Conservation (phyloP, 1,140 invertebrate species). For the Neelides sp. region DNA sequence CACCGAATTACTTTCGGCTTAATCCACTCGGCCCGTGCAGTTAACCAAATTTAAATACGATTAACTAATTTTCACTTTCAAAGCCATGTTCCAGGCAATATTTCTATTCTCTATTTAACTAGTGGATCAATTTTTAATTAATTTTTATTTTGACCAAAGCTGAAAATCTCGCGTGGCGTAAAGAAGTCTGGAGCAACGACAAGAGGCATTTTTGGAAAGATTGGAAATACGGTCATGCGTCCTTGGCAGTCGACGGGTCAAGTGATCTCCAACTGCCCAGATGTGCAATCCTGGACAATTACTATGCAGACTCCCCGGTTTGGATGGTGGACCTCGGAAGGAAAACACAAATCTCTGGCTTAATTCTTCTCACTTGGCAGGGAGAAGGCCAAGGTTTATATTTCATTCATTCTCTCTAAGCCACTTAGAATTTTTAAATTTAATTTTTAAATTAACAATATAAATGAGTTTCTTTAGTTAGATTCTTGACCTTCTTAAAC, state of each 20-base stretch:
- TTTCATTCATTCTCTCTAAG: not conserved
- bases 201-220: conserved; percentile 41
- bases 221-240: conserved; percentile 37
- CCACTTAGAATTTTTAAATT: no score
- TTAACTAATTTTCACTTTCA: not conserved
- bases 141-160: conserved; percentile 33
- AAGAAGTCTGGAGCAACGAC: conserved; percentile 45
- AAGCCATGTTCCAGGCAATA: not conserved
- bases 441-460: not conserved
- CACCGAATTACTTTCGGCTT: conserved; percentile 41
- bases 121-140: not conserved
- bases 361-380: conserved; percentile 44
- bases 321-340: conserved; percentile 46
- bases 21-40: conserved; percentile 43
- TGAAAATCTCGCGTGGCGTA: conserved; percentile 43
- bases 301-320: conserved; percentile 43
- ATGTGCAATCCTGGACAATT: conserved; percentile 45
- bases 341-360: conserved; percentile 37
- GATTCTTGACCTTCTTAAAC: not conserved
- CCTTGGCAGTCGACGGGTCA: conserved; percentile 38
- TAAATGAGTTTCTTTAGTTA: not conserved
- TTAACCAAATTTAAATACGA: conserved; percentile 32
- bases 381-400: conserved; percentile 40
- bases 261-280: conserved; percentile 35
- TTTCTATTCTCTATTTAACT: no score